These are phyloP conservation scores for Antheraea mylitta DNA, from an alignment of 1,140 invertebrate species.

Conservation along the genomic window DNA sequence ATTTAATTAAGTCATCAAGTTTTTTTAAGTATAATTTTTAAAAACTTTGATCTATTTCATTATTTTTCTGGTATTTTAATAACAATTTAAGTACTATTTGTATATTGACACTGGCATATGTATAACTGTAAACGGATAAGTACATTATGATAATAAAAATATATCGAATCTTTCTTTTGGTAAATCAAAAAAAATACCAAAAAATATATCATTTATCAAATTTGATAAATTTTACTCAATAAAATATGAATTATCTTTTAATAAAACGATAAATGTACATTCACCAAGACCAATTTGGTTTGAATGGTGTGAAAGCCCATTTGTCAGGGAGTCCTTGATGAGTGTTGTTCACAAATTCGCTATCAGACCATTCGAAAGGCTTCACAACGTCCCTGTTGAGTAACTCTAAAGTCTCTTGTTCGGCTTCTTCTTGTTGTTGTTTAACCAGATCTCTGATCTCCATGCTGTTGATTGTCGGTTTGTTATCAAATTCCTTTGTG, in stretches of 20 bases:
- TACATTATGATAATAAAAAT: neutral
- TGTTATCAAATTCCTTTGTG: conserved; percentile 61
- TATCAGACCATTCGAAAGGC: conserved; percentile 74
- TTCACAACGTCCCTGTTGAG: conserved; percentile 56
- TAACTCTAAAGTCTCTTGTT: conserved; percentile 56
- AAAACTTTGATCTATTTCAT: too few relatives aligned
- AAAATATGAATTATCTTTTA: neutral
- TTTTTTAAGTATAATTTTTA: neutral
- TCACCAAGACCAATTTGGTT: conserved; percentile 73
- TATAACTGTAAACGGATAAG: neutral
- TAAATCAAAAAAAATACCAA: neutral
- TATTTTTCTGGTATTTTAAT: neutral
- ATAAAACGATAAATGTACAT: conserved; percentile 28
- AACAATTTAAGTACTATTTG: neutral
- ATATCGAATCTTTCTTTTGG: too few relatives aligned
- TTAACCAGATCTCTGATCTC: conserved; percentile 57
- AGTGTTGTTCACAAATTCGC: conserved; percentile 49
- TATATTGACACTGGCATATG: neutral
- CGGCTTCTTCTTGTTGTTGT: conserved; percentile 60
- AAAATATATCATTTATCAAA: conserved; percentile 11
- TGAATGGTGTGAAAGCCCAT: conserved; percentile 66
- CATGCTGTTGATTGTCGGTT: conserved; percentile 53
- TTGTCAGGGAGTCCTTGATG: conserved; percentile 64
- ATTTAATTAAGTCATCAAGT: neutral
- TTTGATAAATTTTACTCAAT: conserved; percentile 9